phyloP scores from a whole-genome alignment of 2,888 invertebrate genomes.

The Rotaria socialis region DNA sequence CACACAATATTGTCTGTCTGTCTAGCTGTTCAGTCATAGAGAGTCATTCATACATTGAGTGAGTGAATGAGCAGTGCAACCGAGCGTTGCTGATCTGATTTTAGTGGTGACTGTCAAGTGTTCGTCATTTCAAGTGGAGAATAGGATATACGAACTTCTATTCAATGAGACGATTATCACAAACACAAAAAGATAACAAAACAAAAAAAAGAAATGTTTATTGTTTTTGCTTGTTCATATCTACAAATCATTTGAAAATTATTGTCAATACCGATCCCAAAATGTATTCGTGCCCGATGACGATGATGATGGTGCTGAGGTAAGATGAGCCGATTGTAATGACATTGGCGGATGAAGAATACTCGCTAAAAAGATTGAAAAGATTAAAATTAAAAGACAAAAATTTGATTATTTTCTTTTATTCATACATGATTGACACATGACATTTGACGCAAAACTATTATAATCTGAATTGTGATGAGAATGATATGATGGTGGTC shows the following conservation, averaged over 20 bases:
- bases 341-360: neutral
- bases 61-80: constrained; percentile 2
- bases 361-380: neutral
- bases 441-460: neutral
- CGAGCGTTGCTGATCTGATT: constrained; percentile 29
- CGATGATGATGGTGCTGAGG: neutral
- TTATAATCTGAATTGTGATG: neutral
- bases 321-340: neutral
- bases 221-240: neutral
- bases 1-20: constrained; percentile 22
- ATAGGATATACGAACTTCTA: constrained; percentile 28
- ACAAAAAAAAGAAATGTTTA: neutral
- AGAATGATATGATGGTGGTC: constrained; percentile 23
- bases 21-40: constrained; percentile 29
- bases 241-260: neutral
- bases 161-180: constrained; percentile 32
- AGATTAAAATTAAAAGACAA: neutral
- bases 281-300: neutral
- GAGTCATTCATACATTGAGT: constrained; percentile 23
- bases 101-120: constrained; percentile 26
- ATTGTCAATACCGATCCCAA: constrained; percentile 20
- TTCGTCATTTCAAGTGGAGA: constrained; percentile 8
- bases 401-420: neutral
- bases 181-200: constrained; percentile 1
- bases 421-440: constrained; percentile 35